Conservation (phyloP, 2,797 vertebrate species). For the Platalea minor region DNA sequence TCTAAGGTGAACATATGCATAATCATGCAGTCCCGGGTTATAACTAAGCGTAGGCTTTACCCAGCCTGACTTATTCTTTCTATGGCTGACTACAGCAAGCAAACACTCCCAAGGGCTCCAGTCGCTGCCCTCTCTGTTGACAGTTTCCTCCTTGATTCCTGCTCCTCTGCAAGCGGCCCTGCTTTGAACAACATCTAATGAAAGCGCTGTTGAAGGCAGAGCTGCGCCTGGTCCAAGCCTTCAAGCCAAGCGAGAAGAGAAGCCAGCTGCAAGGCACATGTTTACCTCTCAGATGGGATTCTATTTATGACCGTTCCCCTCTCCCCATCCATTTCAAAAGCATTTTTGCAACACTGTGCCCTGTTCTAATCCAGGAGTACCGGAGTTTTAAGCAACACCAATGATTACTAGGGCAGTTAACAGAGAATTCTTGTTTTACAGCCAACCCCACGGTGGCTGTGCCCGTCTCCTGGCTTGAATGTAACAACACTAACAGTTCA, state of each 20-base stretch:
- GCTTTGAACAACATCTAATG: neutral
- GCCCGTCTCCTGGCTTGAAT: neutral
- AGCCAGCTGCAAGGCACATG: neutral
- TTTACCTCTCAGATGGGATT: neutral
- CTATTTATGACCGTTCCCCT: conserved; percentile 8
- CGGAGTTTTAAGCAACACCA: conserved; percentile 13
- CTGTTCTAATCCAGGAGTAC: neutral
- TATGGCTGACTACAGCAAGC: neutral
- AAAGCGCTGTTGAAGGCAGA: conserved; percentile 7
- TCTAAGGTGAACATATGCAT: neutral
- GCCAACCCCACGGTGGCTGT: neutral
- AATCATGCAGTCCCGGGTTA: neutral
- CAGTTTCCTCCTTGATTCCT: neutral
- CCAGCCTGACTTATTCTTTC: neutral
- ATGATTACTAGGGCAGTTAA: conserved; percentile 26
- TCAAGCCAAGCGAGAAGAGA: neutral
- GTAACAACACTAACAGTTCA: neutral
- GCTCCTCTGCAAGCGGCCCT: neutral
- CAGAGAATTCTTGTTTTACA: conserved; percentile 28
- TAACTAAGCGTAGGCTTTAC: neutral
- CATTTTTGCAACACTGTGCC: neutral
- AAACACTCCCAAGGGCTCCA: neutral
- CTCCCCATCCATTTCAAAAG: neutral
- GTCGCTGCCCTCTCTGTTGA: neutral
- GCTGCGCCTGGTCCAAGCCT: conserved; percentile 1